Conservation (phyloP, 2,888 invertebrate genomes). For the Baccha elongata region DNA sequence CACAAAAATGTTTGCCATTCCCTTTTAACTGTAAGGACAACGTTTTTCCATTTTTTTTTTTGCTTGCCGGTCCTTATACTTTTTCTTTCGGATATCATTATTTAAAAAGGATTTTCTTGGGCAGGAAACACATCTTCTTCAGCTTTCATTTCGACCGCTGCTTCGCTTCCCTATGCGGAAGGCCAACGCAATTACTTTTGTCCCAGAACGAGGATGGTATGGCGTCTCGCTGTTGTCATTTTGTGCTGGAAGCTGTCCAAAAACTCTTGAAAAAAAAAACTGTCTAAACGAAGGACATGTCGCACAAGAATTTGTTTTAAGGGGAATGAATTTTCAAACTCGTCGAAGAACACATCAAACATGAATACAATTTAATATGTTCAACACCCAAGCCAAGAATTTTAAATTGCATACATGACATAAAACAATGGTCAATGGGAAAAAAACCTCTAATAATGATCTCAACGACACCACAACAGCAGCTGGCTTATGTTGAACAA, state of each 20-base stretch:
- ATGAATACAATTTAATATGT: constrained; percentile 24
- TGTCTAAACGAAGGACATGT: constrained; percentile 41
- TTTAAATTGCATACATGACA: constrained; percentile 58
- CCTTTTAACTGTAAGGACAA: constrained; percentile 13
- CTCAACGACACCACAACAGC: constrained; percentile 53
- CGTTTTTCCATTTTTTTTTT: neutral
- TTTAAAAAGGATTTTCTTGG: constrained; percentile 68
- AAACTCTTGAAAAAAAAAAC: constrained; percentile 55
- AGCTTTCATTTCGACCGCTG: constrained; percentile 39
- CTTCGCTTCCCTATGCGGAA: constrained; percentile 18
- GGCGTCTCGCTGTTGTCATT: constrained; percentile 50
- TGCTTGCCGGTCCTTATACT: constrained; percentile 20
- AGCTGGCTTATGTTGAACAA: constrained; percentile 24
- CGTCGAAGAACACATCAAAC: neutral
- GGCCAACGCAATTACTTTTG: constrained; percentile 66
- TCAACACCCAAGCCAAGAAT: constrained; percentile 12
- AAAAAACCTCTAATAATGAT: constrained; percentile 61
- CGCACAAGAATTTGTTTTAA: constrained; percentile 18
- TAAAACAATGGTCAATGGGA: constrained; percentile 60
- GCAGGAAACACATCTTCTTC: constrained; percentile 61
- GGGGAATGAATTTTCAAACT: constrained; percentile 17
- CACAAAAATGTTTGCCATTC: constrained; percentile 20
- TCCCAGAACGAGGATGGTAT: constrained; percentile 28
- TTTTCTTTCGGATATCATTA: constrained; percentile 66
- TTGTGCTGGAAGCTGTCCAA: constrained; percentile 66